Evolutionary conservation across 2,113 vertebrate species (phyloP).

Genomic region (Strix uralensis): DNA sequence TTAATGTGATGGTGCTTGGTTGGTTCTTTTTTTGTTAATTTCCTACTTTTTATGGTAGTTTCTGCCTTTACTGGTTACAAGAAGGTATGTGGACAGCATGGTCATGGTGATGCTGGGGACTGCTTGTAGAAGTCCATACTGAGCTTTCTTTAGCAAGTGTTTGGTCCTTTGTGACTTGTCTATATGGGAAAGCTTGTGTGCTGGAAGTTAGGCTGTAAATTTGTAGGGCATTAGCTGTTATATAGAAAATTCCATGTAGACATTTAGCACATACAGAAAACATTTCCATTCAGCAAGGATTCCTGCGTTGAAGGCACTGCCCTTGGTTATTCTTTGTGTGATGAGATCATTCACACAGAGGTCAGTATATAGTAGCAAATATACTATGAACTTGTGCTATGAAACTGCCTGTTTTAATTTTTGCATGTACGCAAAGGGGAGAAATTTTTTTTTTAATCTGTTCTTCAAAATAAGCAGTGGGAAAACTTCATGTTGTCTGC

Average conservation of each 20-base stretch:
- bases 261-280: not conserved
- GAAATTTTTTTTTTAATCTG: not conserved
- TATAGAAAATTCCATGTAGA: not conserved
- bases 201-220: not conserved
- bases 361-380: not conserved
- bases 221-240: not conserved
- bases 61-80: not conserved
- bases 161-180: slow-evolving; percentile 3
- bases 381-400: not conserved
- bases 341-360: not conserved
- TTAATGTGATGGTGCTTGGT: not conserved
- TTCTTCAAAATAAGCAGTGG: not conserved
- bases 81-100: not conserved
- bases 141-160: not conserved
- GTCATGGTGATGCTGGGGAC: not conserved
- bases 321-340: not conserved
- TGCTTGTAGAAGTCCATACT: not conserved
- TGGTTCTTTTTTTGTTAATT: not conserved
- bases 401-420: not conserved
- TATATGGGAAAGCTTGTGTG: not conserved
- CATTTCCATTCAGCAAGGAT: not conserved
- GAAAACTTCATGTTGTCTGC: not conserved
- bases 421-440: not conserved
- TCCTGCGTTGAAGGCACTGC: not conserved
- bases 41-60: not conserved